Base-by-base conservation (phyloP, 2,888 invertebrate species). In the Agonopterix arenella region DNA sequence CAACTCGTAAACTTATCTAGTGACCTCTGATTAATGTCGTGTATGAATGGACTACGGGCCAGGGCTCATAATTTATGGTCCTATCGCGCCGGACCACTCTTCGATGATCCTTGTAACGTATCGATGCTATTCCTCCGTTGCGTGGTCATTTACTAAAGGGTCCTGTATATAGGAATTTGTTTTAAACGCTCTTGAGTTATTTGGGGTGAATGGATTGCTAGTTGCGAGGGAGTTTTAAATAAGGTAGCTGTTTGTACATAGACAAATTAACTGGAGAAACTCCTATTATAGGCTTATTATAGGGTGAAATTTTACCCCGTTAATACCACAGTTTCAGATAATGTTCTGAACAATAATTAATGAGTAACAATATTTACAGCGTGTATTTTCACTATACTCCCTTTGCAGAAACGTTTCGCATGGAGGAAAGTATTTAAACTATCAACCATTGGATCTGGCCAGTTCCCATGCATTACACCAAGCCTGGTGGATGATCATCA, bases 31-130 rank as follows among this genome's bases (percentile, higher is more conserved):
- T 55, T 51, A 53, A 55, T 55, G 53, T 49, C 46, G 55, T 50
- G 48, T 55, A 55, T 55, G 53, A 55, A 55, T 55, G 55, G 50
- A 47, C 46, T 50, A 36, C 45, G 52, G 49, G 43, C 45, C 40
- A 10, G 43, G 49, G 46, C 49, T 47, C 52, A 52, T 52, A 49
- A 49, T 52, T 49, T 52, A 67, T 62, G 52, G 64, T 48, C 52
- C 60, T 63, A 63, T 64, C 64, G 57, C 52, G 45, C 46, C 51
- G 53, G 60, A 55, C 62, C 62, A 63, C 62, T 64, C 55, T 57
- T 61, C 68, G 64, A 66, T 73, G 75, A 73, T 76, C 76, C 73
- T 59, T 47, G 64, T 74, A 70, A 76, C 73, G 68, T 76, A 79
- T 79, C 66, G 70, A 59, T 46, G 66, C 66, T 64, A 73, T 74